Evolutionary conservation across 2,888 invertebrate species (phyloP).

Genomic region (Spisula solida): DNA sequence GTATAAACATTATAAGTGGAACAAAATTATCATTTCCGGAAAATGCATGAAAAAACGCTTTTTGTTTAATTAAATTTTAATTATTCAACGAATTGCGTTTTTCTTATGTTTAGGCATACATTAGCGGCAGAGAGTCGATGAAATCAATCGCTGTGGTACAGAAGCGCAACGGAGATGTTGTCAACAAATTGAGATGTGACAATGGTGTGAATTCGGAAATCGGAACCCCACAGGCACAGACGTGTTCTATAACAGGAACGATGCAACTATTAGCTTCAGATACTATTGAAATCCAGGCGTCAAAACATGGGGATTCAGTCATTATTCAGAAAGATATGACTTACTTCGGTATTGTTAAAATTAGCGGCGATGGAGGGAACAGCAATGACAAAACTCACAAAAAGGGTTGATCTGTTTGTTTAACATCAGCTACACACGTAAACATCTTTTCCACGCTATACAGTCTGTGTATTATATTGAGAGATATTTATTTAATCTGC

Average conservation of each 20-base stretch:
- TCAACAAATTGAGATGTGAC: not conserved
- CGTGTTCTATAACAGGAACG: conserved; percentile 49
- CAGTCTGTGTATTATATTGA: too few species aligned
- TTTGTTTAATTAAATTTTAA: too few species aligned
- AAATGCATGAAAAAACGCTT: too few species aligned
- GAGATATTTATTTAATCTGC: too few species aligned
- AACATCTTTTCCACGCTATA: too few species aligned
- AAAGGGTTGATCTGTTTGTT: not conserved
- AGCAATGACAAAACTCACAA: not conserved
- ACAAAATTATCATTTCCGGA: too few species aligned
- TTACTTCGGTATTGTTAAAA: conserved; percentile 53
- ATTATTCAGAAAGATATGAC: conserved; percentile 34
- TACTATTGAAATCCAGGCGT: conserved; percentile 41
- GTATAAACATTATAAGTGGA: too few species aligned
- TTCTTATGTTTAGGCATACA: conserved; percentile 39
- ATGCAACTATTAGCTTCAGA: conserved; percentile 44
- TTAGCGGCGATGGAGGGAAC: not conserved
- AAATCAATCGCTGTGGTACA: conserved; percentile 31
- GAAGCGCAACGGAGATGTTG: not conserved
- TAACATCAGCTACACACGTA: too few species aligned
- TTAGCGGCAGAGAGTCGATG: conserved; percentile 12
- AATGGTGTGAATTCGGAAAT: conserved; percentile 30
- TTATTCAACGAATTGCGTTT: not conserved
- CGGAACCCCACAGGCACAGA: not conserved
- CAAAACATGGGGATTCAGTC: not conserved